Conservation (phyloP, 2,888 invertebrate genomes). For the Melanargia galathea region DNA sequence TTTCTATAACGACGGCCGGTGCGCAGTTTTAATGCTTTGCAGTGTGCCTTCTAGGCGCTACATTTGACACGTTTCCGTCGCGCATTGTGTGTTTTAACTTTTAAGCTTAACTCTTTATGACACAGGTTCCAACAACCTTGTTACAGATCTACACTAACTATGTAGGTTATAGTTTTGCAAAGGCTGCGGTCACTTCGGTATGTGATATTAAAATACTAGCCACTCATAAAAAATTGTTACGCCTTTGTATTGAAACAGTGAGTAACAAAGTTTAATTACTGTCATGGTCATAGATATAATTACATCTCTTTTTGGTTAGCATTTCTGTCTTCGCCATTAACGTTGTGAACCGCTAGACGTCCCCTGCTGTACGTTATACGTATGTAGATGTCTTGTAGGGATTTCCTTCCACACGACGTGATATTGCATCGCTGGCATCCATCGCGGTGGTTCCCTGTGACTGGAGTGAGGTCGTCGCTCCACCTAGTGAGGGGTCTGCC, state of each 20-base stretch:
- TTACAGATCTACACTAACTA: conserved; percentile 27
- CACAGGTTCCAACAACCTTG: conserved; percentile 35
- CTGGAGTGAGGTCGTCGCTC: too few species aligned
- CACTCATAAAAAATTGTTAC: neutral
- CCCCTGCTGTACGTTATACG: too few species aligned
- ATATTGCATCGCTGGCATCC: too few species aligned
- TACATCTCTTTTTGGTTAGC: neutral
- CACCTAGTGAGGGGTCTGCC: too few species aligned
- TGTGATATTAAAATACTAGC: neutral
- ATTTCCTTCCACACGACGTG: too few species aligned
- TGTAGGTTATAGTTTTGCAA: conserved; percentile 31
- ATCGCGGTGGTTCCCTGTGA: too few species aligned
- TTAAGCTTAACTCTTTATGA: conserved; percentile 27
- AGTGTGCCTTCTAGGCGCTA: neutral
- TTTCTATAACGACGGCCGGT: neutral
- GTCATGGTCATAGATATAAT: too few species aligned
- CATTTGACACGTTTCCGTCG: neutral
- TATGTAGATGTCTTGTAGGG: too few species aligned
- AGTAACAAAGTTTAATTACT: too few species aligned
- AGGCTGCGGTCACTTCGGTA: conserved; percentile 21
- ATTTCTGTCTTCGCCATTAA: too few species aligned
- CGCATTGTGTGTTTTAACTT: neutral
- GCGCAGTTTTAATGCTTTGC: neutral
- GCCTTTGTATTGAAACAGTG: neutral
- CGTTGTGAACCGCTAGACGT: too few species aligned